Evolutionary conservation across 2,888 invertebrate species (phyloP).

Genomic region (Trissolcus japonicus): DNA sequence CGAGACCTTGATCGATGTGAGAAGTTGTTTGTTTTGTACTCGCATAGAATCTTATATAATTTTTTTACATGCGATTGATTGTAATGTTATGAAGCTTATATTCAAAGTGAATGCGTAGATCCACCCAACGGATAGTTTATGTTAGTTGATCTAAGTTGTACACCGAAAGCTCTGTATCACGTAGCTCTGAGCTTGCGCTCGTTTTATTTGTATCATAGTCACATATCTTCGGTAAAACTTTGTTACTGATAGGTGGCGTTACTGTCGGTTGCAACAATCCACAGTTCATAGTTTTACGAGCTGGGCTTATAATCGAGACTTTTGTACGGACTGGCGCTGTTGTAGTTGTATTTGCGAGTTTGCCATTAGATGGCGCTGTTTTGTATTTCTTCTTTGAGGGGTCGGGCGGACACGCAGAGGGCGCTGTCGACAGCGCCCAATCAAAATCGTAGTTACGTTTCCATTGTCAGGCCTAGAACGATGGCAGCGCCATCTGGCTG

Average conservation of each 20-base stretch:
- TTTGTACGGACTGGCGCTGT: slow-evolving; percentile 11
- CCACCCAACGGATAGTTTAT: no score
- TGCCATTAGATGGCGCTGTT: slow-evolving; percentile 9
- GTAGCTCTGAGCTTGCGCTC: no score
- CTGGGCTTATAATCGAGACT: slow-evolving; percentile 1
- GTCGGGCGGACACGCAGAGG: background rate
- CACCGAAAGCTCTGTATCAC: no score
- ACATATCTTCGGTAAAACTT: no score
- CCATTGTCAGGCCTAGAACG: slow-evolving; percentile 42
- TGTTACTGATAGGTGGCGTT: background rate
- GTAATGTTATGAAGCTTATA: background rate
- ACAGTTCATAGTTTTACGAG: no score
- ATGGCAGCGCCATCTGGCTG: slow-evolving; percentile 12
- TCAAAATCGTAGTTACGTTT: slow-evolving; percentile 32
- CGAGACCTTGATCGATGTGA: background rate
- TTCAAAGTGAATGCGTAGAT: no score
- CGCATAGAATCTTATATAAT: slow-evolving; percentile 15
- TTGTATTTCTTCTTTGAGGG: slow-evolving; percentile 12
- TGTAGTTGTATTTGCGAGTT: slow-evolving; percentile 11
- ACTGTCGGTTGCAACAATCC: background rate
- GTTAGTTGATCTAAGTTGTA: no score
- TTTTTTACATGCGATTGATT: slow-evolving; percentile 1
- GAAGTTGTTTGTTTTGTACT: slow-evolving; percentile 4
- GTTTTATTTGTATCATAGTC: no score
- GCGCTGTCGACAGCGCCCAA: slow-evolving; percentile 19